phyloP scores from a whole-genome alignment of 2,797 vertebrate species.

The Smutsia temminckii region DNA sequence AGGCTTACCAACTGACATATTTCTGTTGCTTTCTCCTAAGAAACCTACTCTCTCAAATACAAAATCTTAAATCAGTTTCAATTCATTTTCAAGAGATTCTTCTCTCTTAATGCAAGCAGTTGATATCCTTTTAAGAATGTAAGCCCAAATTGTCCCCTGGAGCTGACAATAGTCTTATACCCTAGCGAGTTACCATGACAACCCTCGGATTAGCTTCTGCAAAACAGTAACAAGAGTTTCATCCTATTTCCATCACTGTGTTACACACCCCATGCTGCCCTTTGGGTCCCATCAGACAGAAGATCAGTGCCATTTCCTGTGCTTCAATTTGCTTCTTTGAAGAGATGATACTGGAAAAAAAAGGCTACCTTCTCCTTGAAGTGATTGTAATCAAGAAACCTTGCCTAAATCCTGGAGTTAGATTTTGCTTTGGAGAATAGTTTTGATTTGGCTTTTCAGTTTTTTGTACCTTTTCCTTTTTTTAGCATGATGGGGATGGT shows the following conservation, averaged over 20 bases:
- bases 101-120: neutral
- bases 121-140: conserved; percentile 32
- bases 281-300: neutral
- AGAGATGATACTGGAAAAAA: neutral
- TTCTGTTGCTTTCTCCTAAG: conserved; percentile 47
- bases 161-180: conserved; percentile 28
- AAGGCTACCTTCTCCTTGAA: neutral
- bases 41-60: neutral
- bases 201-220: conserved; percentile 39
- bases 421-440: neutral
- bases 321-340: neutral
- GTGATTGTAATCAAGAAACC: neutral
- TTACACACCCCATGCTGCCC: neutral
- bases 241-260: conserved; percentile 6
- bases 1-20: neutral
- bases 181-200: conserved; percentile 61
- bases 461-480: neutral
- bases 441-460: conserved; percentile 24
- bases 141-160: conserved; percentile 45
- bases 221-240: conserved; percentile 25
- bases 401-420: neutral
- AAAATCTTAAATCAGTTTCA: conserved; percentile 17
- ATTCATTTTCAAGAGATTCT: conserved; percentile 34
- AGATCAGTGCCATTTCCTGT: neutral
- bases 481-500: neutral